phyloP scores from a whole-genome alignment of 2,888 invertebrate genomes.

The Patella pellucida region DNA sequence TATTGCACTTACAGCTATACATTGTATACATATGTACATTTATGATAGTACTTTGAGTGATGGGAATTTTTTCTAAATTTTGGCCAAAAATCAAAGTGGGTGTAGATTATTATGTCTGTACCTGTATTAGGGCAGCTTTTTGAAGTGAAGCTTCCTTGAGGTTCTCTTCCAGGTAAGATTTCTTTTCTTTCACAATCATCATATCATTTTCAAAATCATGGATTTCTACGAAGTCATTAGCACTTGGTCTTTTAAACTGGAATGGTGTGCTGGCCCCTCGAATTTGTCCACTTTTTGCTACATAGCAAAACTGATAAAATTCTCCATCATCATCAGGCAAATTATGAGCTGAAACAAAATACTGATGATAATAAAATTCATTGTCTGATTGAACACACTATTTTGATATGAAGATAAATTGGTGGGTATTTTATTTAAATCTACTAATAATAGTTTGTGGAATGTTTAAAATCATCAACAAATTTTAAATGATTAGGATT shows the following conservation, averaged over 20 bases:
- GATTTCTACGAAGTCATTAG: slow-evolving; percentile 66
- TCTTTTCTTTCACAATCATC: slow-evolving; percentile 64
- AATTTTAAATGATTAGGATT: too few relatives aligned
- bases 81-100: too few relatives aligned
- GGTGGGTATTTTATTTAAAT: neutral
- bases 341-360: slow-evolving; percentile 52
- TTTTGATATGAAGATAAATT: too few relatives aligned
- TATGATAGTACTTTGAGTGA: too few relatives aligned
- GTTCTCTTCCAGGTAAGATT: slow-evolving; percentile 62
- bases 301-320: slow-evolving; percentile 71
- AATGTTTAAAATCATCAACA: too few relatives aligned
- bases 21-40: too few relatives aligned
- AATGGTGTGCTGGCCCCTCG: slow-evolving; percentile 70
- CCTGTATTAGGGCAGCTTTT: neutral
- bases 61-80: too few relatives aligned
- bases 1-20: too few relatives aligned
- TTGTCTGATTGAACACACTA: too few relatives aligned
- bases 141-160: slow-evolving; percentile 38
- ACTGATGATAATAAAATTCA: neutral
- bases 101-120: too few relatives aligned
- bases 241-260: slow-evolving; percentile 62
- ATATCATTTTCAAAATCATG: slow-evolving; percentile 67
- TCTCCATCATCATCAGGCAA: slow-evolving; percentile 70
- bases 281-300: slow-evolving; percentile 61
- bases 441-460: too few relatives aligned